Evolutionary conservation across 1,140 invertebrate genomes (phyloP), one percentile per base, ranked within the genome.

Genomic region (Drosophila ogumai): DNA sequence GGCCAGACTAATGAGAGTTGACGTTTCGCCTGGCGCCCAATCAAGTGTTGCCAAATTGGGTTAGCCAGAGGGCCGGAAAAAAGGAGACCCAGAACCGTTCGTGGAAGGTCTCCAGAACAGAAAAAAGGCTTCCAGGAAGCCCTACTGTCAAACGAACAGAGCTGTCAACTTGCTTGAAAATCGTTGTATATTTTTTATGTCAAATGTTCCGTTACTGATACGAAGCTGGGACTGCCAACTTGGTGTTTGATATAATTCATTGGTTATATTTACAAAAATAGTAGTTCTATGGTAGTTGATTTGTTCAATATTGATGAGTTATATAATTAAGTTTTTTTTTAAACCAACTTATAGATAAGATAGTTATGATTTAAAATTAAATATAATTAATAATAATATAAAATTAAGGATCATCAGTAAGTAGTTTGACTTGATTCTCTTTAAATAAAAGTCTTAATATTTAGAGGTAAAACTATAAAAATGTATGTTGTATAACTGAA

Each of bases 11-110:
- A 90, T 90, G 55, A 57, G 72, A 64, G 65, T 68, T 76, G 79
- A 90, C 80, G 80, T 73, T 77, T 91, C 80, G 71, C 79, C 86
- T 84, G 90, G 90, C 90, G 90, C 90, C 90, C 90, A 91, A 91
- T 91, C 90, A 90, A 91, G 90, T 91, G 90, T 91, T 91, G 79
- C 76, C 60, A 88, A 88, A 88, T 88, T 87, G 80, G 81, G 86
- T 90, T 86, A 86, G 64, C 57, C 38, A 58, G 28, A 44, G 55
- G 38, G 49, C 41, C 49, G 36, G 28, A 57, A 58, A 66, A 46
- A 66, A 58, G 15, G 44, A 47, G 34, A 61, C 54, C 49, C 59
- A 52, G 43, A 47, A 25, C 61, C 58, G 69, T 90, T 88, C 86
- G 80, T 84, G 71, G 85, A 88, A 90, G 57, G 57, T 50, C 17